Evolutionary conservation across 2,113 vertebrate species (phyloP).

Genomic region (Indicator indicator): DNA sequence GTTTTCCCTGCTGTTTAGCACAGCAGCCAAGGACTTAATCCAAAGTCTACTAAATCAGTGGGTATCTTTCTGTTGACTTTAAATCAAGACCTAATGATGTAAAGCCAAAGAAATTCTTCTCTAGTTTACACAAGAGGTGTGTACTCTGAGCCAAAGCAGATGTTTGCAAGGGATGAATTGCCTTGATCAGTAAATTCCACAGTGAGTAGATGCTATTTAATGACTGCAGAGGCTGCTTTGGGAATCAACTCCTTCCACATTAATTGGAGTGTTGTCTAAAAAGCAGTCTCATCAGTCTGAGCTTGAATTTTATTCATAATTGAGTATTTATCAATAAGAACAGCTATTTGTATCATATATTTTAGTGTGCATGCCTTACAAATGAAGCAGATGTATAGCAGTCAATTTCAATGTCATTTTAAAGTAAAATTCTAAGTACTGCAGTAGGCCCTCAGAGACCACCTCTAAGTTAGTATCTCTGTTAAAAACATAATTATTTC

Average conservation of each 20-base stretch:
- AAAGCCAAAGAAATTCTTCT: not conserved
- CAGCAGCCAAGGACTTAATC: not conserved
- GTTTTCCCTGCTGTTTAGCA: not conserved
- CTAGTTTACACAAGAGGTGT: not conserved
- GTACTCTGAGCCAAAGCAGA: not conserved
- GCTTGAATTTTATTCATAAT: not conserved
- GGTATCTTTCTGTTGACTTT: not conserved
- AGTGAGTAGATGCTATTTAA: not conserved
- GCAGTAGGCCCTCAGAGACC: not conserved
- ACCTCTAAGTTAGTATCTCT: not conserved
- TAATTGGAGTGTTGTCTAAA: not conserved
- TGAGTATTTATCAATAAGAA: not conserved
- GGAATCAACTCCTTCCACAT: not conserved
- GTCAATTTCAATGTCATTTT: not conserved
- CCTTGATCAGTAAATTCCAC: constrained; percentile 9
- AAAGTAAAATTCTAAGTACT: not conserved
- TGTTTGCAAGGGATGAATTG: not conserved
- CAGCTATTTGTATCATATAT: not conserved
- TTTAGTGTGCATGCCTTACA: not conserved
- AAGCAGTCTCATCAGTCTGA: not conserved
- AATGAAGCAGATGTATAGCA: not conserved
- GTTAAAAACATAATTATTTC: constrained; percentile 29
- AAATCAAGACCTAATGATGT: not conserved
- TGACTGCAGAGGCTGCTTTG: not conserved
- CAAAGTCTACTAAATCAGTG: not conserved